phyloP scores from a whole-genome alignment of 2,888 invertebrate genomes.

The Spisula subtruncata region DNA sequence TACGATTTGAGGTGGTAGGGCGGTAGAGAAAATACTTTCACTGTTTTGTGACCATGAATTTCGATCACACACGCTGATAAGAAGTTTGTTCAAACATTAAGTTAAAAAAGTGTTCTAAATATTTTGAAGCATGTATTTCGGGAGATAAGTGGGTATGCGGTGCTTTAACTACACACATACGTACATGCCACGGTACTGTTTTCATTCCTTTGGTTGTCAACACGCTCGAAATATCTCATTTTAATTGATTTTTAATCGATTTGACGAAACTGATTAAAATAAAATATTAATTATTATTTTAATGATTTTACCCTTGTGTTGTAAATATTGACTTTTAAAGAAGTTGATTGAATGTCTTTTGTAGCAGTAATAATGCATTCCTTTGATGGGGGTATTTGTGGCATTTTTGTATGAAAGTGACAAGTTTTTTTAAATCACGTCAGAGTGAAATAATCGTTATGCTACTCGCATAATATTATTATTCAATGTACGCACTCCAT shows the following conservation, averaged over 20 bases:
- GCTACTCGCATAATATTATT: no score
- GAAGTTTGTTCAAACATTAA: conserved; percentile 4
- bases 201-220: background rate
- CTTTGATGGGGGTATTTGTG: background rate
- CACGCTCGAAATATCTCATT: background rate
- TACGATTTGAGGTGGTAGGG: background rate
- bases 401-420: background rate
- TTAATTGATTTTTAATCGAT: conserved; percentile 6
- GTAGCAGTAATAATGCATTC: background rate
- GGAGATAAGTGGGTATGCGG: background rate
- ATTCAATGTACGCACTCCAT: no score
- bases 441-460: no score
- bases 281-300: background rate
- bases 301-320: background rate
- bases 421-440: background rate
- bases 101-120: background rate
- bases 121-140: background rate
- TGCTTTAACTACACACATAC: background rate
- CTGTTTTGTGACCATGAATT: background rate
- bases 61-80: background rate
- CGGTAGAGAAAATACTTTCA: background rate
- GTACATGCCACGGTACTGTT: background rate
- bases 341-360: background rate
- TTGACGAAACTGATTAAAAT: background rate
- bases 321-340: background rate